These are phyloP conservation scores for Schizotus pectinicornis DNA, from an alignment of 2,888 invertebrate species.

Conservation along the genomic window DNA sequence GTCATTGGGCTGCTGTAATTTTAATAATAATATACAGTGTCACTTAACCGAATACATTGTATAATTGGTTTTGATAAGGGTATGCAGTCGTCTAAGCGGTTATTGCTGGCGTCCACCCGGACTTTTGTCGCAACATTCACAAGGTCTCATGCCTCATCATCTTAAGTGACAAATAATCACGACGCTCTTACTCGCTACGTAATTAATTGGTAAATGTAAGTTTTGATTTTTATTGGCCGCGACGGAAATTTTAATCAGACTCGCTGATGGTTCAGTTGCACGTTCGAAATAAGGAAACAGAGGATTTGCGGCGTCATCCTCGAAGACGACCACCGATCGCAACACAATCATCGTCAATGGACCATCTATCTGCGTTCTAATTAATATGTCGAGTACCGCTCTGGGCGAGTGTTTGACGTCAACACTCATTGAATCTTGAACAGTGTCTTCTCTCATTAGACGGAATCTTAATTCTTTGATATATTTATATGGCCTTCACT, in stretches of 20 bases:
- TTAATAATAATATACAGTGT: conserved; percentile 57
- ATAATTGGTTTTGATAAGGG: conserved; percentile 61
- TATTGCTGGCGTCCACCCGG: conserved; percentile 24
- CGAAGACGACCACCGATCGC: neutral
- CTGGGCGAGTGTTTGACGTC: conserved; percentile 25
- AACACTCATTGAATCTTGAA: conserved; percentile 19
- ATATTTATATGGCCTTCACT: conserved; percentile 51
- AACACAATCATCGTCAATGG: neutral
- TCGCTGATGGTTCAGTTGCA: conserved; percentile 13
- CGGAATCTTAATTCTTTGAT: conserved; percentile 46
- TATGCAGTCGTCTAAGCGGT: conserved; percentile 45
- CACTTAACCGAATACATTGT: conserved; percentile 58
- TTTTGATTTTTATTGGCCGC: conserved; percentile 54
- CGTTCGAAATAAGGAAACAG: conserved; percentile 16
- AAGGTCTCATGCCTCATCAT: conserved; percentile 52
- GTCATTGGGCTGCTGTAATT: conserved; percentile 56
- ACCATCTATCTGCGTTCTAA: neutral
- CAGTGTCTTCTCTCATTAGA: conserved; percentile 42
- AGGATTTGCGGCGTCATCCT: neutral
- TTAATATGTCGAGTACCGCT: conserved; percentile 7
- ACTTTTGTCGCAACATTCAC: conserved; percentile 21
- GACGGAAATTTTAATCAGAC: conserved; percentile 51
- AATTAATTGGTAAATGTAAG: conserved; percentile 59
- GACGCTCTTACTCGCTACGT: conserved; percentile 51
- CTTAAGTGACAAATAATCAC: conserved; percentile 60